Evolutionary conservation across 2,888 invertebrate species (phyloP).

Genomic region (Cyaniris semiargus): DNA sequence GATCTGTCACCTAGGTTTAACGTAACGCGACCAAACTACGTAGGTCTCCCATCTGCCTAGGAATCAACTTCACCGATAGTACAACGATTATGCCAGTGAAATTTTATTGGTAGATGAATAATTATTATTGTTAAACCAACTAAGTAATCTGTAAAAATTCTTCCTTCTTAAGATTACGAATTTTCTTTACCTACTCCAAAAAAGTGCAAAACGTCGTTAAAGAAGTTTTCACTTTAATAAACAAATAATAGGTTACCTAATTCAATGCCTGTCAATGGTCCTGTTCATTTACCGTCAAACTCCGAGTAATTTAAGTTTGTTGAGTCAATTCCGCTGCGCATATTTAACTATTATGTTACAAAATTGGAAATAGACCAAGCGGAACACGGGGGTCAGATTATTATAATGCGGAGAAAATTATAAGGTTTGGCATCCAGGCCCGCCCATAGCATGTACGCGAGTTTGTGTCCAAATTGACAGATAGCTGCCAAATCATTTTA

Average conservation of each 20-base stretch:
- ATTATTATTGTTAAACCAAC: no score
- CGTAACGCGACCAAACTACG: no score
- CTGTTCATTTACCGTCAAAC: background rate
- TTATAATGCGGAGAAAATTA: background rate
- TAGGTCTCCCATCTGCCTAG: no score
- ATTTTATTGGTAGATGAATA: no score
- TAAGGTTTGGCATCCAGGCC: background rate
- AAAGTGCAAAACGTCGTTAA: no score
- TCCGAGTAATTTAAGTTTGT: background rate
- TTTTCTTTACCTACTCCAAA: no score
- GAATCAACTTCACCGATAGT: no score
- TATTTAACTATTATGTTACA: background rate
- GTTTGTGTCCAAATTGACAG: conserved; percentile 6
- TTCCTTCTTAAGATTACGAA: no score
- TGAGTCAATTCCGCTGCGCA: background rate
- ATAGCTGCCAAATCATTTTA: conserved; percentile 5
- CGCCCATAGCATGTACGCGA: conserved; percentile 14
- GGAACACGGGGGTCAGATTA: conserved; percentile 7
- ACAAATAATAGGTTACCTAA: background rate
- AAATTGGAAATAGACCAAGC: conserved; percentile 18
- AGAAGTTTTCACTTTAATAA: background rate
- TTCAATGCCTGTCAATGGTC: background rate
- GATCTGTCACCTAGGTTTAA: no score
- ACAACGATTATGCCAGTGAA: no score
- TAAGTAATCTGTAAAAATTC: no score